phyloP scores from a whole-genome alignment of 2,113 vertebrate species.

The Buteo buteo region DNA sequence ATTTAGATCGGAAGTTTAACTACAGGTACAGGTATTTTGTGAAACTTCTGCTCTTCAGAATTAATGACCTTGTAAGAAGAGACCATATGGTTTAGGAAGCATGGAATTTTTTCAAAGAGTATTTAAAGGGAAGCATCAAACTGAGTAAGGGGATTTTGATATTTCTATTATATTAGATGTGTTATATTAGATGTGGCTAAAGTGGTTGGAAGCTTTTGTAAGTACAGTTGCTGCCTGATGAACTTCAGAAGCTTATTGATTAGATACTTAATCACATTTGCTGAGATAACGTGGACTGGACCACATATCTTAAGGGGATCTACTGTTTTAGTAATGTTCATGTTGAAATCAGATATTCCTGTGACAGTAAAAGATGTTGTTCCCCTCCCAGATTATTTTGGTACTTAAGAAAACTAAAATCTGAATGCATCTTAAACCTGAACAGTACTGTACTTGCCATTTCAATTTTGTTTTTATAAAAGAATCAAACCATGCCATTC shows the following conservation, averaged over 20 bases:
- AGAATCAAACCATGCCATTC: neutral
- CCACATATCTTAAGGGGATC: accelerated
- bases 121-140: neutral
- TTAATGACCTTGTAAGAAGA: neutral
- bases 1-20: neutral
- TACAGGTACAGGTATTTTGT: neutral
- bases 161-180: neutral
- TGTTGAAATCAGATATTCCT: neutral
- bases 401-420: neutral
- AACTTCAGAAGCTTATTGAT: neutral
- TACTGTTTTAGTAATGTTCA: neutral
- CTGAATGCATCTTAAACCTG: neutral
- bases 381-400: neutral
- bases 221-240: neutral
- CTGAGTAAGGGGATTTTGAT: neutral
- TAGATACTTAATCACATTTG: neutral
- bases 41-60: neutral
- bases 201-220: neutral
- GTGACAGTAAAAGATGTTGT: neutral
- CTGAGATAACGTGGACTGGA: neutral
- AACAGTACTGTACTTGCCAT: neutral
- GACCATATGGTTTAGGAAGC: neutral
- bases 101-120: neutral
- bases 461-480: neutral
- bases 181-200: neutral